Conservation (phyloP, 2,797 vertebrate species). For the Sebastes reedi region DNA sequence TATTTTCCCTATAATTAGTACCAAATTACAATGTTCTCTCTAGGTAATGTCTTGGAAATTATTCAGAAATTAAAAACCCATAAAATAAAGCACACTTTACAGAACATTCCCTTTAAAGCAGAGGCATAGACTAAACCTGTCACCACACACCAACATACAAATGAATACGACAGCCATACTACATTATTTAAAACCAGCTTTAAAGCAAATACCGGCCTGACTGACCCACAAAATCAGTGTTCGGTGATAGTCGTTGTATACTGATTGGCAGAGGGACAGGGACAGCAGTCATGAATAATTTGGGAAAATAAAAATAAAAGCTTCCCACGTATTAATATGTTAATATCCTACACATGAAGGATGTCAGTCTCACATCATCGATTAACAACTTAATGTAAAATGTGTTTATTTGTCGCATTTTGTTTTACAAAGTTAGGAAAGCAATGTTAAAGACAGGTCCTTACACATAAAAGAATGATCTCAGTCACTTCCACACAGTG, state of each 20-base stretch:
- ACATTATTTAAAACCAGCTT: neutral
- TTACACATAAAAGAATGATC: too few species aligned
- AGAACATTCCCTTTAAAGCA: neutral
- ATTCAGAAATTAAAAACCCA: neutral
- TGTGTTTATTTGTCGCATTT: too few species aligned
- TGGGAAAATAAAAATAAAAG: neutral
- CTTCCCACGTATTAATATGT: neutral
- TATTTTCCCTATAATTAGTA: neutral
- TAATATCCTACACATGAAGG: neutral
- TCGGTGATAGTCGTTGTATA: neutral
- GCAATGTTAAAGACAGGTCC: too few species aligned
- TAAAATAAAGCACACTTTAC: neutral
- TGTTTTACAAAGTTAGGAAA: too few species aligned
- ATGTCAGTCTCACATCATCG: neutral
- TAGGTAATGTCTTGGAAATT: neutral
- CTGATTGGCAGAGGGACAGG: neutral
- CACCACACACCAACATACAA: neutral
- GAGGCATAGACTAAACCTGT: neutral
- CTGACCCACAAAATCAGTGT: neutral
- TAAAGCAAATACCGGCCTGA: conserved; percentile 40
- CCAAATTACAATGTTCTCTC: neutral
- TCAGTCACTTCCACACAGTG: too few species aligned
- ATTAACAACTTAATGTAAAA: neutral
- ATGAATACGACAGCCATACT: neutral
- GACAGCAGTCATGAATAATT: conserved; percentile 12